phyloP scores from a whole-genome alignment of 2,888 invertebrate species.

The Leptinotarsa rubiginosa region DNA sequence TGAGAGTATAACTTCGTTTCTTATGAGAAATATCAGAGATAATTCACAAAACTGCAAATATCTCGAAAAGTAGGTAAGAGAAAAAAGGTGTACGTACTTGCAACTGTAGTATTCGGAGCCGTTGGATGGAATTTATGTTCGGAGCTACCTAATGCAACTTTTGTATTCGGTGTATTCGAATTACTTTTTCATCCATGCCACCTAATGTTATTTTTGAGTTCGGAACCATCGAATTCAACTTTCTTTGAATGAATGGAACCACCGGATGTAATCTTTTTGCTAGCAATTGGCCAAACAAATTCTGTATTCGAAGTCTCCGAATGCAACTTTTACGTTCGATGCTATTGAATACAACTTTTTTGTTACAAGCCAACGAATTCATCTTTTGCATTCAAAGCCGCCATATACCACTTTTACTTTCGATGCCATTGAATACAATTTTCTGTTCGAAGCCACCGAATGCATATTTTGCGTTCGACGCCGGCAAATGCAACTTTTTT shows the following conservation, averaged over 20 bases:
- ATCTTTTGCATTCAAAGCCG: neutral
- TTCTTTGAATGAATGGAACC: neutral
- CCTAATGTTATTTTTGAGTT: neutral
- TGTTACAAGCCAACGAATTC: neutral
- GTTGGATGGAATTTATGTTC: neutral
- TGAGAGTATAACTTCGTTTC: too few relatives aligned
- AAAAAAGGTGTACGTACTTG: neutral
- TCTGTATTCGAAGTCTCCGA: neutral
- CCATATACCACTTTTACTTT: too few relatives aligned
- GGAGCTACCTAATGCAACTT: neutral
- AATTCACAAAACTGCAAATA: too few relatives aligned
- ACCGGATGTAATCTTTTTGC: neutral
- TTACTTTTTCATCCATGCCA: too few relatives aligned
- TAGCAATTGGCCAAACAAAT: neutral
- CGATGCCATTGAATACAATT: neutral
- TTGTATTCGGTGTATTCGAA: neutral
- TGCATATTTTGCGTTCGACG: too few relatives aligned
- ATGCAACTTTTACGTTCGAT: too few relatives aligned
- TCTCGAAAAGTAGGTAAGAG: too few relatives aligned
- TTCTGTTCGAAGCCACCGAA: too few relatives aligned
- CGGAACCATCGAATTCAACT: neutral
- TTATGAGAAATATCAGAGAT: too few relatives aligned
- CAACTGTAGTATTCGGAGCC: neutral
- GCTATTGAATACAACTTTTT: neutral
- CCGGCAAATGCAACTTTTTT: neutral